Evolutionary conservation across 2,113 vertebrate species (phyloP).

Genomic region (Hoplias malabaricus): DNA sequence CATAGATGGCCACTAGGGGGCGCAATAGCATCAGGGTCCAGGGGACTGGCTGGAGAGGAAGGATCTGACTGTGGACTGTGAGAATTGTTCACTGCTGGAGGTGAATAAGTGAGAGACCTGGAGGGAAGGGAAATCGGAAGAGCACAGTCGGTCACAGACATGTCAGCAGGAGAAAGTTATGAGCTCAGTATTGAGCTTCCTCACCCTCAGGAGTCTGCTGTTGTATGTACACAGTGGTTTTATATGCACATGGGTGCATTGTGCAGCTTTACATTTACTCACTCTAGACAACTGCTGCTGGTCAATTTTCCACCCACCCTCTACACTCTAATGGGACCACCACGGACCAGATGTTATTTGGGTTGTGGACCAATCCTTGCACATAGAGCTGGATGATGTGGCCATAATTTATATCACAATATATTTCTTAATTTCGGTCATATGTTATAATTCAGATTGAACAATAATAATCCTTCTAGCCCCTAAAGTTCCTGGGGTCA

Average conservation of each 20-base stretch:
- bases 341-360: background rate
- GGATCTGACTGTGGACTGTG: background rate
- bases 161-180: background rate
- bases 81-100: background rate
- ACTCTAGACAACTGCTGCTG: too few relatives aligned
- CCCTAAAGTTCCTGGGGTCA: too few relatives aligned
- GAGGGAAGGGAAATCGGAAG: background rate
- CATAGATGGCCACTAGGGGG: conserved; percentile 78
- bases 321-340: background rate
- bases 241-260: background rate
- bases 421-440: too few relatives aligned
- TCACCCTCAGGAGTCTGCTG: background rate
- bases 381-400: too few relatives aligned
- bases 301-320: too few relatives aligned
- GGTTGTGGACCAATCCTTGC: too few relatives aligned
- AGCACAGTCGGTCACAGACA: background rate
- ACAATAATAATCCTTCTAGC: too few relatives aligned
- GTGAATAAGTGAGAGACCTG: conserved; percentile 10
- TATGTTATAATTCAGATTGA: too few relatives aligned
- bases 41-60: background rate
- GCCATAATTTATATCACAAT: too few relatives aligned
- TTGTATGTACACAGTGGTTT: background rate
- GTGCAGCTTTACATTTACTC: background rate
- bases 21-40: conserved; percentile 61
- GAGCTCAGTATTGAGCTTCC: background rate